phyloP scores from a whole-genome alignment of 2,888 invertebrate genomes.

The Hydriomena furcata region DNA sequence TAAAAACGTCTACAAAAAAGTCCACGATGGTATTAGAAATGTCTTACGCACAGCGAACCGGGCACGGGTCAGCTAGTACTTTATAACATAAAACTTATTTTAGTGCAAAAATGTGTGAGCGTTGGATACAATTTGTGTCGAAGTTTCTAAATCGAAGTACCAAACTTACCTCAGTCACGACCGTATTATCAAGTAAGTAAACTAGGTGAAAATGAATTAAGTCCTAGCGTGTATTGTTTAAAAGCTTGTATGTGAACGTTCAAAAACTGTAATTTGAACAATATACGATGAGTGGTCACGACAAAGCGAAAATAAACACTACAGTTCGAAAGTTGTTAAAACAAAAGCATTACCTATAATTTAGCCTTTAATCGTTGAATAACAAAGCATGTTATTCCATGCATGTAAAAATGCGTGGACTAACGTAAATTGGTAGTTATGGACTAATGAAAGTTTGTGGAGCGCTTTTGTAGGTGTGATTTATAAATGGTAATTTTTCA shows the following conservation, averaged over 20 bases:
- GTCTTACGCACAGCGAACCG: too few species aligned
- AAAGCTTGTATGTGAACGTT: conserved; percentile 29
- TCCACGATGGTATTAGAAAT: too few species aligned
- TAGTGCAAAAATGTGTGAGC: too few species aligned
- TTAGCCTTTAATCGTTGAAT: background rate
- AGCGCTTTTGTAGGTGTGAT: conserved; percentile 41
- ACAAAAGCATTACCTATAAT: conserved; percentile 5
- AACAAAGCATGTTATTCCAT: conserved; percentile 23
- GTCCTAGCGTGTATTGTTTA: conserved; percentile 21
- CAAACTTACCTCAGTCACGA: conserved; percentile 8
- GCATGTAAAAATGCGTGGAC: conserved; percentile 30
- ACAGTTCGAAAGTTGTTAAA: conserved; percentile 22
- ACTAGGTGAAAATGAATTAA: conserved; percentile 30
- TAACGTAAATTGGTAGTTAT: conserved; percentile 42
- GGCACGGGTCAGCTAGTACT: too few species aligned
- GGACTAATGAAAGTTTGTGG: conserved; percentile 46
- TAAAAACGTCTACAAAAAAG: too few species aligned
- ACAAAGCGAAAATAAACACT: conserved; percentile 30
- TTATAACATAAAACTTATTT: too few species aligned
- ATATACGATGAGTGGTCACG: conserved; percentile 34
- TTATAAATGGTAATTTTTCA: conserved; percentile 42
- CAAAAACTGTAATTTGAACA: conserved; percentile 34
- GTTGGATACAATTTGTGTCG: background rate
- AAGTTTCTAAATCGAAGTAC: background rate
- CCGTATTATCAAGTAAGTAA: conserved; percentile 18